phyloP scores from a whole-genome alignment of 2,113 vertebrate species.

The Eupsittula cactorum region DNA sequence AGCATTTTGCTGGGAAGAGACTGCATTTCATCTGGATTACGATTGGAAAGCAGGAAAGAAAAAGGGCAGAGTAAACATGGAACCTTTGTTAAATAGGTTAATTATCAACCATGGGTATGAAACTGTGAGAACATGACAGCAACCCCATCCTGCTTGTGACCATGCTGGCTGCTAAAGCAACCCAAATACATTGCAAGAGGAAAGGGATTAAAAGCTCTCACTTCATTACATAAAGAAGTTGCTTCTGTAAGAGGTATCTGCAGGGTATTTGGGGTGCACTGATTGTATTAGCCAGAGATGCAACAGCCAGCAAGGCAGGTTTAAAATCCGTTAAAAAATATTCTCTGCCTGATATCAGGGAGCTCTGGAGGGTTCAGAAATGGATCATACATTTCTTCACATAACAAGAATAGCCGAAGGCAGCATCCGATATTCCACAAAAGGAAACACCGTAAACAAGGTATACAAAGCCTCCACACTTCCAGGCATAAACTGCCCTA shows the following conservation, averaged over 20 bases:
- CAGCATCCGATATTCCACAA: not conserved
- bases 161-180: not conserved
- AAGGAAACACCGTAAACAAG: not conserved
- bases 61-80: not conserved
- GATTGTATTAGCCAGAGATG: not conserved
- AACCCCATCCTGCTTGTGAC: not conserved
- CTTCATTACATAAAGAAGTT: not conserved
- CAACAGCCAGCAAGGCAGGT: not conserved
- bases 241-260: not conserved
- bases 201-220: not conserved
- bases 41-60: not conserved
- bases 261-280: not conserved
- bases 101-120: not conserved
- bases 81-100: not conserved
- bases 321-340: constrained; percentile 5
- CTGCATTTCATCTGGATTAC: not conserved
- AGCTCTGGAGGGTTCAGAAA: constrained; percentile 28
- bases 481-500: not conserved
- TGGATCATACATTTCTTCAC: not conserved
- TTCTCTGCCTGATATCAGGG: not conserved
- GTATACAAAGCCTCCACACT: not conserved
- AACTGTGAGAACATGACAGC: not conserved
- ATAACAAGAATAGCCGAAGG: not conserved
- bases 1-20: constrained; percentile 22
- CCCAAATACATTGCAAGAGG: accelerated